Evolutionary conservation across 2,797 vertebrate genomes (phyloP).

Genomic region (Australoheros facetus): DNA sequence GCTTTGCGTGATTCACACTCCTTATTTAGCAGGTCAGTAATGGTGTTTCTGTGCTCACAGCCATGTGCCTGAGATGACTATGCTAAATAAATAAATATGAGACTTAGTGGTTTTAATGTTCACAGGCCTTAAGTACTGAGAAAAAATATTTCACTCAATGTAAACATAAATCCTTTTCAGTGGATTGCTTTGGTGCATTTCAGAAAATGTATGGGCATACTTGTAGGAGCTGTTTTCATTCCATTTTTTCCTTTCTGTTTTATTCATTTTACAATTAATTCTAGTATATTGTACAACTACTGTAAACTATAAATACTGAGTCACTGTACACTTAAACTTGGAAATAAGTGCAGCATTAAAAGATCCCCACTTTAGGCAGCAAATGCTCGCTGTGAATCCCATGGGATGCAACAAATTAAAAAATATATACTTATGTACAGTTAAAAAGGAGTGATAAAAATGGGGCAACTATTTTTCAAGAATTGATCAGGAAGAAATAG

Average conservation of each 20-base stretch:
- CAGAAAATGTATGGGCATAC: background rate
- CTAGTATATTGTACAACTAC: background rate
- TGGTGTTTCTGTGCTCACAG: background rate
- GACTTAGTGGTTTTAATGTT: background rate
- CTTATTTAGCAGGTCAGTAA: background rate
- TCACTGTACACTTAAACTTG: background rate
- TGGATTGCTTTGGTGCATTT: background rate
- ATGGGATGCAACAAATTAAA: background rate
- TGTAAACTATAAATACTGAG: background rate
- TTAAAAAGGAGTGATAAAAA: background rate
- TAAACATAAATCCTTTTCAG: background rate
- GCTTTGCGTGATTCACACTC: background rate
- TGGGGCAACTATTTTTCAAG: background rate
- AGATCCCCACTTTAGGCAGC: background rate
- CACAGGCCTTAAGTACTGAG: background rate
- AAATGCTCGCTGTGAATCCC: background rate
- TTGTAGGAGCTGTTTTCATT: background rate
- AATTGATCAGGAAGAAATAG: background rate
- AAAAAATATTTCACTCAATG: background rate
- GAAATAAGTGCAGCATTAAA: background rate
- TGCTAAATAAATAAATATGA: background rate
- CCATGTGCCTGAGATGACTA: background rate
- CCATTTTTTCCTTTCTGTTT: background rate
- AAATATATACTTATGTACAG: background rate
- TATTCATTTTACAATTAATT: background rate